phyloP scores from a whole-genome alignment of 2,113 vertebrate species.

The Syrmaticus mikado region DNA sequence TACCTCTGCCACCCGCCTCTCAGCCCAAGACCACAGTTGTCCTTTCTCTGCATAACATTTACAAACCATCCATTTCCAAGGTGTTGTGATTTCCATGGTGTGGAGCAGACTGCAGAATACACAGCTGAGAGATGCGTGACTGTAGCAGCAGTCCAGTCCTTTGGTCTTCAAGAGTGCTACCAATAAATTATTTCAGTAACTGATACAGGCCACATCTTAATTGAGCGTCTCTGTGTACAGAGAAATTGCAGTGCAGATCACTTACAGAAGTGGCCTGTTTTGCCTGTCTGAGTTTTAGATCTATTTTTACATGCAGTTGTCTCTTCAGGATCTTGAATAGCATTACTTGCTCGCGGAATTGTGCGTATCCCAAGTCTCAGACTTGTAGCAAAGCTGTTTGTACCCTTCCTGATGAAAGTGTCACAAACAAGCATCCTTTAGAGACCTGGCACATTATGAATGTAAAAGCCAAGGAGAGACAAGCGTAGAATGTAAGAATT shows the following conservation, averaged over 20 bases:
- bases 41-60: background rate
- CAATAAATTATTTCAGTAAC: background rate
- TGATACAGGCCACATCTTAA: background rate
- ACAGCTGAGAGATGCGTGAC: background rate
- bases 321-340: background rate
- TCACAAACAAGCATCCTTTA: background rate
- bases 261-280: background rate
- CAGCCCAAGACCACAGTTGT: background rate
- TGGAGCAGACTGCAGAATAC: background rate
- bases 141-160: background rate
- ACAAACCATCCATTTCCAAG: background rate
- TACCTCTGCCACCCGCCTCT: background rate
- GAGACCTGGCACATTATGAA: background rate
- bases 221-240: rapidly evolving
- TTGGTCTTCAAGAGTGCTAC: background rate
- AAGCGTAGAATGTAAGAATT: background rate
- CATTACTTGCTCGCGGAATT: background rate
- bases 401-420: background rate
- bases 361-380: background rate
- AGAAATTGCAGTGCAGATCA: background rate
- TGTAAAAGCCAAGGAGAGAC: background rate
- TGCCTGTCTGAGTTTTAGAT: constrained; percentile 3
- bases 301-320: constrained; percentile 8
- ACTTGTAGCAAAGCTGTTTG: background rate
- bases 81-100: background rate